Evolutionary conservation across 1,140 invertebrate genomes (phyloP), one percentile per base, ranked within the genome.

Genomic region (Drosophila ogumai): DNA sequence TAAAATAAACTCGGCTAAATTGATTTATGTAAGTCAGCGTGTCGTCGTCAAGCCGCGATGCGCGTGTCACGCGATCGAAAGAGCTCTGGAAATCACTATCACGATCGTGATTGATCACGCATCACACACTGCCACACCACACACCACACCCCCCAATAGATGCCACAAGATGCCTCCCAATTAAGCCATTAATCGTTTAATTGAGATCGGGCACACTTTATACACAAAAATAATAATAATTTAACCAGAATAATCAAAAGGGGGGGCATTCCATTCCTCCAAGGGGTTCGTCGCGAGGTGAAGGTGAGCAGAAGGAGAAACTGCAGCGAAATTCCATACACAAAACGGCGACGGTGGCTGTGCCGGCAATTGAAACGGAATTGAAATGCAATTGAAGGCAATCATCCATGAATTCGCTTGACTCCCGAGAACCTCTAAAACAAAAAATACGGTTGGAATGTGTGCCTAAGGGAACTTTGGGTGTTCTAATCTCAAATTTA

Each of bases 1-100:
- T 87, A 74, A 88, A 87, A 74, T 87, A 88, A 82, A 75, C 79
- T 78, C 72, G 79, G 71, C 66, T 77, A 80, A 87, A 88, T 87
- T 88, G 79, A 87, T 87, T 87, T 80, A 82, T 88, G 84, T 88
- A 87, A 87, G 84, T 59, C 43, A 55, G 36, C 52, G 32, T 54
- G 50, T 22, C 50, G 50, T 31, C n/a, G 31, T 43, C 56, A 19
- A 47, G 57, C 13, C 5, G 38, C 60, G 52, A 49, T 55, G 77
- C 77, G 43, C 68, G 44, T 73, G 67, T 59, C 67, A 72, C 67
- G 65, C 43, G 41, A 72, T 58, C 52, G 22, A 40, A 49, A 28
- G 65, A 28, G 57, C 59, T 40, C 36, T 36, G 32, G 54, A 72
- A 59, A 72, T 73, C 67, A 58, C 49, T 44, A 72, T 59, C 19